phyloP scores from a whole-genome alignment of 2,888 invertebrate species.

The Linyphia triangularis region DNA sequence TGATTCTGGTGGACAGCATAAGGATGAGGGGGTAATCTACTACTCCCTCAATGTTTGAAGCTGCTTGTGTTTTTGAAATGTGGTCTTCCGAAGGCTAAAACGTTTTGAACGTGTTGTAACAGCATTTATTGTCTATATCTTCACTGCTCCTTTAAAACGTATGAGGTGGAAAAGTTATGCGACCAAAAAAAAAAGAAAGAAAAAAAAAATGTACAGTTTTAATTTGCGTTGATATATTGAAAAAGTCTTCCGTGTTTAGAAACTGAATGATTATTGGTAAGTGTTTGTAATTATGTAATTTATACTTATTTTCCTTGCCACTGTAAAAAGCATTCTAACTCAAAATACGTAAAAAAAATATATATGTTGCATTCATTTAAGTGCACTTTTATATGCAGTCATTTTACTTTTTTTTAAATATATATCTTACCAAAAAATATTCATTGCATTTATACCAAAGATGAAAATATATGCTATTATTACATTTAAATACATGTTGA shows the following conservation, averaged over 20 bases:
- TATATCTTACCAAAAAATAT: not conserved
- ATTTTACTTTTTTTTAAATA: no score
- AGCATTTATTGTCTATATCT: not conserved
- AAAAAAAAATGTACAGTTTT: constrained; percentile 35
- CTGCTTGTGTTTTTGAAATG: constrained; percentile 73
- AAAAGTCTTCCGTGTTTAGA: constrained; percentile 46
- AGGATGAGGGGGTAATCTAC: constrained; percentile 76
- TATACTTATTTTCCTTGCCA: not conserved
- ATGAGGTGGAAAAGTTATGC: constrained; percentile 1
- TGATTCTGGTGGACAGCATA: constrained; percentile 47
- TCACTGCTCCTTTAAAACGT: constrained; percentile 17
- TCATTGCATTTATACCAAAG: not conserved
- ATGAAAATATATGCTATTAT: not conserved
- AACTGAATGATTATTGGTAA: constrained; percentile 9
- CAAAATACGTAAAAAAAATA: no score
- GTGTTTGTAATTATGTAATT: not conserved
- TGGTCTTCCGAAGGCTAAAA: constrained; percentile 65
- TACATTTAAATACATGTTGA: not conserved
- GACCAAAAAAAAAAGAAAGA: no score
- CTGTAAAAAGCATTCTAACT: not conserved
- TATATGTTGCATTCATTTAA: no score
- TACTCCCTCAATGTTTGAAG: constrained; percentile 76
- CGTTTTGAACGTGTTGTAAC: constrained; percentile 61
- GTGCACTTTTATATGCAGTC: not conserved
- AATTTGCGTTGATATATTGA: not conserved